Evolutionary conservation across 1,140 invertebrate species (phyloP), one percentile per base, ranked within the genome.

Genomic region (Eulimnadia texana): DNA sequence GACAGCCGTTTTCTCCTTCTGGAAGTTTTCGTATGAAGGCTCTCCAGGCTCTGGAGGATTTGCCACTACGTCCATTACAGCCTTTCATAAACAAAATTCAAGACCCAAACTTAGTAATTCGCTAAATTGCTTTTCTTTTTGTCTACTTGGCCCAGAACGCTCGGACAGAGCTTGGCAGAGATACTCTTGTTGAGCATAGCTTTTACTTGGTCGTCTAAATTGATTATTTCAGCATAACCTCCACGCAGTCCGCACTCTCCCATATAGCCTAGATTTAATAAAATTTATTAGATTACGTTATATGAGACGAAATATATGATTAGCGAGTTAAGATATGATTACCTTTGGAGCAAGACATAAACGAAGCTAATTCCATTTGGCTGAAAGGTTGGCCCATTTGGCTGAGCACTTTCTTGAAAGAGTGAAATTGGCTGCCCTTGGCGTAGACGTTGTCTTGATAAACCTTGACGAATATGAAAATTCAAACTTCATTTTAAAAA

Each of bases 371-470:
- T 75, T 98, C 94, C 78, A 93, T 81, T 54, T 78, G 73, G 29
- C 64, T 68, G 73, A 92, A 97, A 0, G 92, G 90, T 28, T 80
- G 75, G 3, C 92, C 93, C 85, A 98, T 83, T 73, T 97, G 90
- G 0, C 68, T 76, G 70, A 93, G 69, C 11, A 95, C 86, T 75
- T 93, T 96, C 72, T 97, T 98, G 70, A 99, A 97, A 0, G 93
- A 95, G 73, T 87, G 79, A 72, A 99, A 99, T 64, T 85, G 76
- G 62, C 86, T 88, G 33, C 84, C 81, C 60, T 86, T 80, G 1
- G 86, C 88, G 71, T 98, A 99, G 28, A 99, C 81, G 73, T 99
- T 99, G 69, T 97, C 85, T 75, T 98, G 95, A 66, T 85, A 86
- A 1, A 85, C 83, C 33, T 42, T 9, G 16, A 42, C 16, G 33